These are phyloP conservation scores for Simalia tracyae DNA, from an alignment of 2,797 vertebrate genomes.

Conservation along the genomic window DNA sequence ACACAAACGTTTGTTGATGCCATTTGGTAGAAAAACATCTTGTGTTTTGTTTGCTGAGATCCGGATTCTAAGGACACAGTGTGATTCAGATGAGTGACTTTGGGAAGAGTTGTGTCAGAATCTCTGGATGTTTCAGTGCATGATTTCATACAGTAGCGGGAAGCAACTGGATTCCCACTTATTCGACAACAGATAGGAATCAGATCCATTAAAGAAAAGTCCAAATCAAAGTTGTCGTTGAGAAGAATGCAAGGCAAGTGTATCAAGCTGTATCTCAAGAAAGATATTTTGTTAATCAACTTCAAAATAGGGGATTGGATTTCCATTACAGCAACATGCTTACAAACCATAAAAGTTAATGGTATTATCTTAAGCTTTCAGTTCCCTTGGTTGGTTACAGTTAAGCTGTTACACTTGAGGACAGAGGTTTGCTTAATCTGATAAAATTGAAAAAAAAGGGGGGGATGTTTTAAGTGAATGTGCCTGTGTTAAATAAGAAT, in stretches of 20 bases:
- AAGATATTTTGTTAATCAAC: slow-evolving; percentile 4
- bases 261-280: not conserved
- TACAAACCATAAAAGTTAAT: slow-evolving; percentile 9
- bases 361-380: not conserved
- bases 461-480: slow-evolving; percentile 55
- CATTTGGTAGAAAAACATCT: not conserved
- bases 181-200: slow-evolving; percentile 4
- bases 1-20: not conserved
- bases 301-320: not conserved
- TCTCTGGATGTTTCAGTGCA: not conserved
- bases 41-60: not conserved
- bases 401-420: slow-evolving; percentile 47
- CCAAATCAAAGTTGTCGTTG: slow-evolving; percentile 1
- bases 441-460: slow-evolving; percentile 50
- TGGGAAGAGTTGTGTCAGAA: not conserved
- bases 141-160: not conserved
- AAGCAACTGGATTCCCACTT: not conserved
- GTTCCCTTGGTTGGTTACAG: slow-evolving; percentile 9
- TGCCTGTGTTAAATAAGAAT: slow-evolving; percentile 48
- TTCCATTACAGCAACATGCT: not conserved
- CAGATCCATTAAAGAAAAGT: slow-evolving; percentile 7
- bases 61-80: not conserved
- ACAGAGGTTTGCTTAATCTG: slow-evolving; percentile 47
- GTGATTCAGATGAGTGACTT: not conserved
- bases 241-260: slow-evolving; percentile 23